Percentiles rank a stretch among this genome's conserved stretches.
Conservation (phyloP, 2,888 invertebrate species). For the Scrobipalpa costella region DNA sequence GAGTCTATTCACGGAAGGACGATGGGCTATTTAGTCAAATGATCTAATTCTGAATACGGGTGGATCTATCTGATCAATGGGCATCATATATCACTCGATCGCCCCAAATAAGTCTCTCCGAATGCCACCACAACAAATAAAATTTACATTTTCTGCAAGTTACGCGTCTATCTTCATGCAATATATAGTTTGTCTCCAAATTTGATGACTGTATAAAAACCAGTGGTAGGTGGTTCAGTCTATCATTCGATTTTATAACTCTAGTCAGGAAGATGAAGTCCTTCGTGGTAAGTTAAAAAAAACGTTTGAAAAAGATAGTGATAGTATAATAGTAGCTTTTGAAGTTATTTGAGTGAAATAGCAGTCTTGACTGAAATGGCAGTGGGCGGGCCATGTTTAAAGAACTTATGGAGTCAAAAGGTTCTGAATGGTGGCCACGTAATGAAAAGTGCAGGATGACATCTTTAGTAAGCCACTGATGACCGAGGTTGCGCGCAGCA, state of each 20-base stretch:
- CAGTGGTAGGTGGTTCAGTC: conserved; percentile 47
- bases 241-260: conserved; percentile 60
- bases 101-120: conserved; percentile 61
- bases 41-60: conserved; percentile 52
- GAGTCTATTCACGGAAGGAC: conserved; percentile 33
- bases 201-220: conserved; percentile 70
- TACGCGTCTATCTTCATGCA: conserved; percentile 60
- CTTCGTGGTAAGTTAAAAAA: conserved; percentile 59
- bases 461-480: too few species aligned
- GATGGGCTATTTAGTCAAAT: conserved; percentile 32
- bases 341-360: too few species aligned
- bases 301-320: conserved; percentile 9
- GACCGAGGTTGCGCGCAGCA: too few species aligned
- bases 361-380: too few species aligned
- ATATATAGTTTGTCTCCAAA: conserved; percentile 72
- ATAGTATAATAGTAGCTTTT: too few species aligned
- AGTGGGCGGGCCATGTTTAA: too few species aligned
- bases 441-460: too few species aligned
- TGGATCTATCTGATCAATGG: conserved; percentile 44
- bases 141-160: conserved; percentile 72
- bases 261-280: conserved; percentile 60
- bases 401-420: too few species aligned
- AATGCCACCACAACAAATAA: conserved; percentile 67
- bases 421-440: too few species aligned
- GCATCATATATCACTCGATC: conserved; percentile 57